These are phyloP conservation scores for Frankliniella fusca DNA, from an alignment of 2,888 invertebrate species.

Conservation along the genomic window DNA sequence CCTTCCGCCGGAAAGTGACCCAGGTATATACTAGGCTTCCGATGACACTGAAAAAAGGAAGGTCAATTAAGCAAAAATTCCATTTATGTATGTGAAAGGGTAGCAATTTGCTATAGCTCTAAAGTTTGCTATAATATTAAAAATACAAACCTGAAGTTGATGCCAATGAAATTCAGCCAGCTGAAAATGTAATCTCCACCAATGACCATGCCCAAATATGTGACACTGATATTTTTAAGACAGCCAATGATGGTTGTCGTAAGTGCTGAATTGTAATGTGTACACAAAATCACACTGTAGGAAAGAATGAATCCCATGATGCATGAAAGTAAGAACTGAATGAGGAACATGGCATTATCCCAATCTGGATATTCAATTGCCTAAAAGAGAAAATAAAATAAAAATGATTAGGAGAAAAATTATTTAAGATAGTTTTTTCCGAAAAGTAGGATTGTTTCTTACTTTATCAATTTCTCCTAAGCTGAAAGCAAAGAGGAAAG, in stretches of 20 bases:
- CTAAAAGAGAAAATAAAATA: neutral
- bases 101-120: neutral
- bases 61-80: neutral
- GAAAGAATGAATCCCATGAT: conserved; percentile 95
- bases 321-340: conserved; percentile 83
- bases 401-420: no score
- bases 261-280: conserved; percentile 93
- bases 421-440: no score
- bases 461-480: conserved; percentile 55
- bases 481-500: conserved; percentile 63
- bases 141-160: conserved; percentile 65
- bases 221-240: conserved; percentile 94
- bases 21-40: conserved; percentile 83
- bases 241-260: conserved; percentile 98
- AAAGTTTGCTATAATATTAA: neutral
- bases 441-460: conserved; percentile 31
- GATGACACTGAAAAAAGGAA: conserved; percentile 59
- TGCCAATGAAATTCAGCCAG: conserved; percentile 88
- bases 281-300: conserved; percentile 93
- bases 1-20: conserved; percentile 72
- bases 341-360: conserved; percentile 68
- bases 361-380: conserved; percentile 55
- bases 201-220: conserved; percentile 96
- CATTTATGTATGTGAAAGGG: neutral
- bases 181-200: conserved; percentile 97